Evolutionary conservation across 2,113 vertebrate species (phyloP), one percentile per base, ranked within the genome.

Genomic region (Oryzias woworae): DNA sequence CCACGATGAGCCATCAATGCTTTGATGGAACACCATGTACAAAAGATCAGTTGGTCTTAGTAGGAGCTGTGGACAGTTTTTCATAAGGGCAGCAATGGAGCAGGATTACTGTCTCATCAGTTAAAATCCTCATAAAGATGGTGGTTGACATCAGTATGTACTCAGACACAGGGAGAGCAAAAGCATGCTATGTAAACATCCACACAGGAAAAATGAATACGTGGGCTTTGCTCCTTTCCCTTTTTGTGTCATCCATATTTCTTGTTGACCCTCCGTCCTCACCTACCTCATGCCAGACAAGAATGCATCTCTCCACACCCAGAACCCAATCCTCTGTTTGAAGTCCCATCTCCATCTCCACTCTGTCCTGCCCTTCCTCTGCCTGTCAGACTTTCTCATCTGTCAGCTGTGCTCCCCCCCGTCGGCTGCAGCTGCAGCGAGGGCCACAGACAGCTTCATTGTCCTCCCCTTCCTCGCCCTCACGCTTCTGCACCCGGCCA

Each of bases 21-120:
- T 92, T 92, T 91, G 90, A 92, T 88, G 85, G 88, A 83, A 80
- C 68, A 87, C 89, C 90, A 92, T 88, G 90, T 88, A 88, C 87
- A 86, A 86, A 86, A 89, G 89, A 92, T 90, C 86, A 90, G 79
- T 31, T 82, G 89, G 87, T 90, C 78, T 91, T 89, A 89, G 89
- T 80, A 73, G 88, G 81, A 91, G 83, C 84, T 87, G 85, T 80
- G 89, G 90, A 92, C 89, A 82, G 81, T 87, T 85, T 71, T 77
- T 87, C 75, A 87, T 75, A 76, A 64, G 83, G 76, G 61, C 71
- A 44, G 84, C 81, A 77, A 68, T 76, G 85, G 82, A 87, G 81
- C 85, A 76, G 89, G 89, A 90, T 92, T 91, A 88, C 74, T 84
- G 85, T 88, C 84, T 87, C 78, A 77, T 90, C 73, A 70, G 85